phyloP scores from a whole-genome alignment of 1,140 invertebrate genomes.

The Colletes latitarsis region DNA sequence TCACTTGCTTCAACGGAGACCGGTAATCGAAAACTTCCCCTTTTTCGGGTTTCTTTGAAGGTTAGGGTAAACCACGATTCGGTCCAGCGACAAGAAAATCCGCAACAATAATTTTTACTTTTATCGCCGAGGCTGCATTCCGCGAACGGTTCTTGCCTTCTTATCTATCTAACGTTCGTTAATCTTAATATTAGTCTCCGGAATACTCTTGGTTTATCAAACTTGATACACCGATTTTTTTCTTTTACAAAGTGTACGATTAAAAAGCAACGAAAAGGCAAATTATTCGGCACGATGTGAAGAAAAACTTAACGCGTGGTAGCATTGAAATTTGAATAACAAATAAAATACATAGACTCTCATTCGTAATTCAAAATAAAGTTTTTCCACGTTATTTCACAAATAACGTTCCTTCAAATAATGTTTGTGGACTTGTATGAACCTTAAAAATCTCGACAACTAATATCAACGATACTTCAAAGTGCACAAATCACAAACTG shows the following conservation, averaged over 20 bases:
- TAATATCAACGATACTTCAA: not conserved
- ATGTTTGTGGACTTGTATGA: not conserved
- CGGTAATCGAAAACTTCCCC: not conserved
- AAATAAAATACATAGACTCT: not conserved
- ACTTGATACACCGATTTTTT: not conserved
- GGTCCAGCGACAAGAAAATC: slow-evolving; percentile 9
- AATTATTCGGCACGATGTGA: too few relatives aligned
- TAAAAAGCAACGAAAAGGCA: not conserved
- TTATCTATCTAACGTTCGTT: slow-evolving; percentile 44
- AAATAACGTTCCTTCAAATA: not conserved
- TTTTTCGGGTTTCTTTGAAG: slow-evolving; percentile 6
- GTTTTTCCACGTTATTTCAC: not conserved
- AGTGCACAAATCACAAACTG: not conserved
- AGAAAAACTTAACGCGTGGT: not conserved
- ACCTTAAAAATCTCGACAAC: not conserved
- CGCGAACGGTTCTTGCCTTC: slow-evolving; percentile 25
- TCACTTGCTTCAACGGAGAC: not conserved
- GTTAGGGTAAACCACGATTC: not conserved
- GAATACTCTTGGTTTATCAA: not conserved
- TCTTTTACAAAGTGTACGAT: not conserved
- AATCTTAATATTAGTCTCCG: slow-evolving; percentile 13
- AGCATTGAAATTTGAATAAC: not conserved
- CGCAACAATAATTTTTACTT: slow-evolving; percentile 27
- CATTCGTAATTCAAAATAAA: not conserved
- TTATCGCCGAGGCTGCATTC: slow-evolving; percentile 55